Percentiles rank a stretch among this genome's conserved stretches.
These are phyloP conservation scores for Nothocercus nigrocapillus DNA, from an alignment of 2,113 vertebrate genomes.

Conservation along the genomic window DNA sequence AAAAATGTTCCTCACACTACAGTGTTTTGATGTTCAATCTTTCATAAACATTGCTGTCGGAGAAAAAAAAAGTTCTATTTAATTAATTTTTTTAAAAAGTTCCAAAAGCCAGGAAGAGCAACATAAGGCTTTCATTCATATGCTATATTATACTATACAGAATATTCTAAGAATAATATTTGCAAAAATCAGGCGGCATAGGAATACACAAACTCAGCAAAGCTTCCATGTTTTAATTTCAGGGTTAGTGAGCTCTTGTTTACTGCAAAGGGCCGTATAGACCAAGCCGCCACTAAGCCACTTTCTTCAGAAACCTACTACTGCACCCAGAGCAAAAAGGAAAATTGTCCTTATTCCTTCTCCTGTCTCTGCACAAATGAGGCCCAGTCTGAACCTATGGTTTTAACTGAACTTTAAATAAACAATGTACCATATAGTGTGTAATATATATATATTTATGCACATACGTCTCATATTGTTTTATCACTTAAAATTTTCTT, in stretches of 20 bases:
- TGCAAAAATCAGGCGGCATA: not conserved
- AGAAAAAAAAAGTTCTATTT: no score
- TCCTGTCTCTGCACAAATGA: not conserved
- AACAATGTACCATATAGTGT: not conserved
- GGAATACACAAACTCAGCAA: not conserved
- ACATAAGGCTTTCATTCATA: no score
- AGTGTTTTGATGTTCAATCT: no score
- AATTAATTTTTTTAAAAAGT: no score
- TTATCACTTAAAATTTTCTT: not conserved
- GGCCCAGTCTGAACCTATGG: not conserved
- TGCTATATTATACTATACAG: not conserved
- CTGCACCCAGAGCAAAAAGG: accelerated
- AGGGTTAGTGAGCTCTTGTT: not conserved
- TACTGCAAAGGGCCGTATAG: not conserved
- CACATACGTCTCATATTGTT: not conserved
- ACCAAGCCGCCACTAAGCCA: not conserved
- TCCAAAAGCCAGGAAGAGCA: no score
- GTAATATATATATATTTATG: not conserved
- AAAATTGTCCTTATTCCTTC: not conserved
- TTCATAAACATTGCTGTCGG: not conserved
- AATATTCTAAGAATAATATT: not conserved
- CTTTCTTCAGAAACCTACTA: not conserved
- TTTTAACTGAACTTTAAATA: not conserved
- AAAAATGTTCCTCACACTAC: no score
- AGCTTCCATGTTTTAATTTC: not conserved